A percentile compares a stretch with the other conserved stretches of the same genome.
Conservation (phyloP, 2,888 invertebrate genomes). For the Lypha dubia region DNA sequence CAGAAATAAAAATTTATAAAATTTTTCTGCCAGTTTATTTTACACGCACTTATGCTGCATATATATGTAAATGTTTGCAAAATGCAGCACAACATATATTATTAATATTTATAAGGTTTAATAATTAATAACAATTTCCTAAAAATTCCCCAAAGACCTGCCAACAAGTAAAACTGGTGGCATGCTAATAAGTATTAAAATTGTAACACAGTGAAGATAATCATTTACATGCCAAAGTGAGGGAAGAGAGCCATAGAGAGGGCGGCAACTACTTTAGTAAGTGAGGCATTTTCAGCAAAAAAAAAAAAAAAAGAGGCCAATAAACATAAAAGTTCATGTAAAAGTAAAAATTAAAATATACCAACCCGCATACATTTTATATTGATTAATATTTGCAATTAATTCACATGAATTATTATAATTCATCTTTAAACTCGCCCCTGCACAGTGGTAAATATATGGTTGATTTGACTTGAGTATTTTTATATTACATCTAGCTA, state of each 20-base stretch:
- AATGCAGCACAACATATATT: neutral
- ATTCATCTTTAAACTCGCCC: neutral
- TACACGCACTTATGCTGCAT: neutral
- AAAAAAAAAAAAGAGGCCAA: too few species aligned
- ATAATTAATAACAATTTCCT: constrained; percentile 16
- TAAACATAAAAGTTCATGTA: neutral
- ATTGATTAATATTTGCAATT: constrained; percentile 41
- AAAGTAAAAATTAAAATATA: neutral
- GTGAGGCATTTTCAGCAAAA: neutral
- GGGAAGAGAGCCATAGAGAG: too few species aligned
- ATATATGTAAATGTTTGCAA: neutral
- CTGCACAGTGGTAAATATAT: neutral
- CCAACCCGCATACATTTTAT: neutral
- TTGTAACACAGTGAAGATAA: neutral
- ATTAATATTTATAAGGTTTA: constrained; percentile 1
- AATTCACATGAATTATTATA: constrained; percentile 33
- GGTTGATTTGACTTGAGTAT: neutral
- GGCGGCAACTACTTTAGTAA: neutral
- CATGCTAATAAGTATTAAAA: constrained; percentile 1
- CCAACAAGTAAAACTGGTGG: neutral
- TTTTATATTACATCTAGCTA: neutral
- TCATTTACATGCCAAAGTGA: neutral
- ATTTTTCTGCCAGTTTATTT: neutral
- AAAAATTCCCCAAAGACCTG: neutral
- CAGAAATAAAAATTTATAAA: neutral